Conservation (phyloP, 2,888 invertebrate species). For the Epiblema foenella region DNA sequence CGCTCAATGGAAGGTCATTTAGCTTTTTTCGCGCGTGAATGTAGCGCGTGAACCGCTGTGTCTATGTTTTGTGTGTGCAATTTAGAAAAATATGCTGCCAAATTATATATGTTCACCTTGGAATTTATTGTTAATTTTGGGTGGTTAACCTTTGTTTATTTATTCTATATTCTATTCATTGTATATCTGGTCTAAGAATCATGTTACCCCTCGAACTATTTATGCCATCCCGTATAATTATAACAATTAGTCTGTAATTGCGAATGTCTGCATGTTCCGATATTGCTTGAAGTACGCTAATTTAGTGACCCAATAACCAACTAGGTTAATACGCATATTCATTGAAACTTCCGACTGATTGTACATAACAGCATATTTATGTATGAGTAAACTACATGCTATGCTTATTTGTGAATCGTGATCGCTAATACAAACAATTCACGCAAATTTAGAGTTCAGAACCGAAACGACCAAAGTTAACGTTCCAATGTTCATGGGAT, state of each 20-base stretch:
- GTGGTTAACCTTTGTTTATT: too few species aligned
- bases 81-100: too few species aligned
- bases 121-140: too few species aligned
- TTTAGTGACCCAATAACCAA: conserved; percentile 1
- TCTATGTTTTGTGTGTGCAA: too few species aligned
- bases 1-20: too few species aligned
- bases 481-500: background rate
- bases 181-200: too few species aligned
- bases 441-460: background rate
- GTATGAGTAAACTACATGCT: background rate
- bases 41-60: too few species aligned
- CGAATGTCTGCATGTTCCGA: background rate
- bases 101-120: too few species aligned
- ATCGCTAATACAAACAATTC: background rate
- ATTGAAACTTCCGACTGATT: conserved; percentile 1
- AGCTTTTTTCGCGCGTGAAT: too few species aligned
- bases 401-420: background rate
- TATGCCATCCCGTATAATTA: too few species aligned
- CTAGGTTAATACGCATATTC: conserved; percentile 5
- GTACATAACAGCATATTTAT: conserved; percentile 3
- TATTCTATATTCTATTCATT: too few species aligned
- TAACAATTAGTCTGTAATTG: background rate
- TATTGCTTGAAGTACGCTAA: conserved; percentile 3
- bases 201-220: too few species aligned
- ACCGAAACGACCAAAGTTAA: background rate